phyloP scores from a whole-genome alignment of 2,113 vertebrate genomes.

The Tachysurus vachellii region DNA sequence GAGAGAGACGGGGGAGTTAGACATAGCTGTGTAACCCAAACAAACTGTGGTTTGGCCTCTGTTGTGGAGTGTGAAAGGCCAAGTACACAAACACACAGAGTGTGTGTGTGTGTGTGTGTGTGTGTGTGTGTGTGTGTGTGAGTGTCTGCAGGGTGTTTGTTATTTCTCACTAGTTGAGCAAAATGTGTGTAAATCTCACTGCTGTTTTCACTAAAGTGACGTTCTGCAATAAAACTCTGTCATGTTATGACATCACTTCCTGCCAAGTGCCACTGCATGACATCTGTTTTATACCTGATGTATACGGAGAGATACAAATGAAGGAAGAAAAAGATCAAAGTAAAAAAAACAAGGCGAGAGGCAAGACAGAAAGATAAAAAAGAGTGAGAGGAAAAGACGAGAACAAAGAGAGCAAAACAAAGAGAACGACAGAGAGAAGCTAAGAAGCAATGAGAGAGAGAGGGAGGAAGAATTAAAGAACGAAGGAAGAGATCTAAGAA shows the following conservation, averaged over 20 bases:
- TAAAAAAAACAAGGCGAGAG: not conserved
- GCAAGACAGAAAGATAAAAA: not conserved
- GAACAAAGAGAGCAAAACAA: not conserved
- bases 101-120: slow-evolving; percentile 13
- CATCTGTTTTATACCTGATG: not conserved
- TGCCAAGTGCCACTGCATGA: not conserved
- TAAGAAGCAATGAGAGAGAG: not conserved
- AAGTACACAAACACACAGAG: slow-evolving; percentile 16
- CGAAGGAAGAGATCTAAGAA: not conserved
- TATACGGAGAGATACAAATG: not conserved
- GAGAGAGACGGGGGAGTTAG: not conserved
- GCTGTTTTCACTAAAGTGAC: not conserved
- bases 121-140: slow-evolving; percentile 6
- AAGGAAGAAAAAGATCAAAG: not conserved
- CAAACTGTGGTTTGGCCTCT: slow-evolving; percentile 53
- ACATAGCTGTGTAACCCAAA: slow-evolving; percentile 61
- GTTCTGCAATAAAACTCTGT: not conserved
- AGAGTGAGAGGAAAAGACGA: not conserved
- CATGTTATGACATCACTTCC: slow-evolving; percentile 15
- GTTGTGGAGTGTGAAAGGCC: slow-evolving; percentile 39
- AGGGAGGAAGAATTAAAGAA: not conserved
- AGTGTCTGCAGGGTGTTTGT: slow-evolving; percentile 2
- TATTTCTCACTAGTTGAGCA: not conserved
- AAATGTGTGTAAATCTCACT: not conserved
- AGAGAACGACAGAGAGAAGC: not conserved